These are phyloP conservation scores for Alexandromys fortis DNA, from an alignment of 2,113 vertebrate species.

Conservation along the genomic window DNA sequence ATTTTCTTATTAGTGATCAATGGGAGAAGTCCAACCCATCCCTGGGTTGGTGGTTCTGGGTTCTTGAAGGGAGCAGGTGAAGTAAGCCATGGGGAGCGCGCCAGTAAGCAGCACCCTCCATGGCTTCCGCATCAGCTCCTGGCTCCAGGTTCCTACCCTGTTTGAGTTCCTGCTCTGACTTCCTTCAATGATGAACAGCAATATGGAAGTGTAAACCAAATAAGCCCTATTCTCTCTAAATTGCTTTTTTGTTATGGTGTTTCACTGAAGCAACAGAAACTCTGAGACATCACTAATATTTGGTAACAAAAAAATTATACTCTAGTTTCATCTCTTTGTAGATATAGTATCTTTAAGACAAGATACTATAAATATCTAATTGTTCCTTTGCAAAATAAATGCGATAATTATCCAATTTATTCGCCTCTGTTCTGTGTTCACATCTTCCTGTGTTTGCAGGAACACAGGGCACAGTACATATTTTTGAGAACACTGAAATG, in stretches of 20 bases:
- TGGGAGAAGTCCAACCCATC: neutral
- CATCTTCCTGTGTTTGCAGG: neutral
- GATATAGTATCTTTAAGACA: neutral
- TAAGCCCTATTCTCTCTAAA: neutral
- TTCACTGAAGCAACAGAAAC: neutral
- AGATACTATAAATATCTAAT: neutral
- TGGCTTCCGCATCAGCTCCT: neutral
- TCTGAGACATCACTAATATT: neutral
- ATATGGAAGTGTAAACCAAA: neutral
- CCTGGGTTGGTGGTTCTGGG: neutral
- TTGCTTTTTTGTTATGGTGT: neutral
- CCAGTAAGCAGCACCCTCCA: neutral
- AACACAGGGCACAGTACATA: neutral
- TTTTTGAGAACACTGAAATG: conserved; percentile 23
- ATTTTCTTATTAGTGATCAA: neutral
- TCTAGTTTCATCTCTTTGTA: neutral
- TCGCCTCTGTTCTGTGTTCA: neutral
- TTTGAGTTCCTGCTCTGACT: neutral
- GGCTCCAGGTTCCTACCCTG: neutral
- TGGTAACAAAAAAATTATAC: neutral
- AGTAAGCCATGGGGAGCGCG: neutral
- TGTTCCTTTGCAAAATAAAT: conserved; percentile 19
- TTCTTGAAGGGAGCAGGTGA: neutral
- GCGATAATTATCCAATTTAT: neutral
- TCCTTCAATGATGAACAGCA: neutral